These are phyloP conservation scores for Redunca redunca DNA, from an alignment of 2,113 vertebrate species.

Conservation along the genomic window DNA sequence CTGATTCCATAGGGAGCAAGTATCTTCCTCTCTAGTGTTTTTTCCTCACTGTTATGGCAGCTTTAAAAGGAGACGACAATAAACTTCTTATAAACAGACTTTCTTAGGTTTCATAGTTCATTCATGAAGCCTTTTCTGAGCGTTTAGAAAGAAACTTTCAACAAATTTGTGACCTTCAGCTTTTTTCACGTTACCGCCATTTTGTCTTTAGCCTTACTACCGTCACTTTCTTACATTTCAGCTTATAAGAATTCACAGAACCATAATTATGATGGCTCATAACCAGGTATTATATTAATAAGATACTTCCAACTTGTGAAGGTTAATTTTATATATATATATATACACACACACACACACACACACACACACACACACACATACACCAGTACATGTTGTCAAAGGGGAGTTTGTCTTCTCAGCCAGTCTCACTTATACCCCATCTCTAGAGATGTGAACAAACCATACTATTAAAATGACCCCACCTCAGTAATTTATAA, in stretches of 20 bases:
- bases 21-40: background rate
- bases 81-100: slow-evolving; percentile 9
- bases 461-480: slow-evolving; percentile 18
- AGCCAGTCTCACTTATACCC: background rate
- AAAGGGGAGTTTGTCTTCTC: slow-evolving; percentile 54
- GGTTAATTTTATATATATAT: too few species aligned
- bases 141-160: background rate
- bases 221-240: background rate
- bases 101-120: slow-evolving; percentile 16
- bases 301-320: slow-evolving; percentile 8
- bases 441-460: slow-evolving; percentile 65
- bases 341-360: background rate
- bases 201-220: slow-evolving; percentile 22
- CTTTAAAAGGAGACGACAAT: slow-evolving; percentile 23
- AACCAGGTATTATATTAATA: background rate
- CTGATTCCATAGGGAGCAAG: background rate
- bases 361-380: background rate
- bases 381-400: background rate
- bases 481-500: slow-evolving; percentile 54
- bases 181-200: background rate
- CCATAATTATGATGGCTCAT: slow-evolving; percentile 13
- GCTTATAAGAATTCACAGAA: slow-evolving; percentile 35
- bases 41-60: background rate
- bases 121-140: background rate
- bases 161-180: background rate